Conservation (phyloP, 2,888 invertebrate genomes). For the Melikaiella ostensackeni region DNA sequence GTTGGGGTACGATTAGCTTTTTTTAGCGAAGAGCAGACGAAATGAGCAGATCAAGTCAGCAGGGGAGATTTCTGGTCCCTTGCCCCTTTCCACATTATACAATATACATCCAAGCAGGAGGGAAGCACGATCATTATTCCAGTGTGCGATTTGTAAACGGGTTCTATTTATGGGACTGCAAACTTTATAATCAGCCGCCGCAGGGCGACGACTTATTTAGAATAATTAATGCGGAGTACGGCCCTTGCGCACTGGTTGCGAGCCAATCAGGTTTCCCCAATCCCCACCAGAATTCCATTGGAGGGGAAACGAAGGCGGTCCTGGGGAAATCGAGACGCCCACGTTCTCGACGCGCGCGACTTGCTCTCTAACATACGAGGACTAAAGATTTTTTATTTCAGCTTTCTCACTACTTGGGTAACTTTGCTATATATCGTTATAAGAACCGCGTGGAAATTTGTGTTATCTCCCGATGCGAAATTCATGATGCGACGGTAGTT, state of each 20-base stretch:
- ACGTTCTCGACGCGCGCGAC: constrained; percentile 46
- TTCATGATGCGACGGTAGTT: not conserved
- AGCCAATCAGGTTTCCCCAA: constrained; percentile 60
- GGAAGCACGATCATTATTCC: constrained; percentile 63
- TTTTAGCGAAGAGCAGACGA: constrained; percentile 29
- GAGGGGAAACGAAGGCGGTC: constrained; percentile 66
- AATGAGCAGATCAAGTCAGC: constrained; percentile 48
- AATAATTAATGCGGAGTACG: constrained; percentile 74
- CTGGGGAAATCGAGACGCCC: constrained; percentile 55
- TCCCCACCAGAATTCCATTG: constrained; percentile 56
- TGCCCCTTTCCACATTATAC: constrained; percentile 23
- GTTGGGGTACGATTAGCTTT: not conserved
- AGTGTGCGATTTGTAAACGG: constrained; percentile 73
- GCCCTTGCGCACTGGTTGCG: constrained; percentile 64
- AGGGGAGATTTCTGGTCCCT: constrained; percentile 49
- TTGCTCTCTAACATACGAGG: constrained; percentile 41
- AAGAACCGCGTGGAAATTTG: constrained; percentile 8
- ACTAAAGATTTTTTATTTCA: constrained; percentile 23
- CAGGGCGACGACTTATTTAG: constrained; percentile 76
- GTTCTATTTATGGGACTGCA: constrained; percentile 75
- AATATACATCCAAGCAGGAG: constrained; percentile 36
- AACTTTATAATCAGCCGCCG: constrained; percentile 75
- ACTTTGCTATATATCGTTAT: constrained; percentile 2
- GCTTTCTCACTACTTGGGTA: constrained; percentile 24
- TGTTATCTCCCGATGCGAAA: not conserved